Evolutionary conservation across 2,888 invertebrate species (phyloP), one percentile per base, ranked within the genome.

Genomic region (Anorthoa munda): DNA sequence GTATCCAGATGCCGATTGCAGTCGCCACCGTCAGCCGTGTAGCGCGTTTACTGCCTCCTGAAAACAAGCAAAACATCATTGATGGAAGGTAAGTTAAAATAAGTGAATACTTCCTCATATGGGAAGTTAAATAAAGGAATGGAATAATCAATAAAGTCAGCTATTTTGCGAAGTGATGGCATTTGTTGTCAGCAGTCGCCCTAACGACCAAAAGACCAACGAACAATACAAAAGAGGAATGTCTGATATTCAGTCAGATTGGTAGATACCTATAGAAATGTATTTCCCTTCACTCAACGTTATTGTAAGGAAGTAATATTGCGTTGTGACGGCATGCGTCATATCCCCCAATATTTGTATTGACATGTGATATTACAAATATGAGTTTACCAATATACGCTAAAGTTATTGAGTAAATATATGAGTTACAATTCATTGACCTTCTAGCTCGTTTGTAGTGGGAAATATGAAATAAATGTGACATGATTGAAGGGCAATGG

Each of bases 1-100:
- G 90, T 15, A 98, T 86, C 99, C 98, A 99, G 85, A 99, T 98
- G 31, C 97, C 97, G 21, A 97, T 93, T 0, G 98, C 98, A 0
- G 98, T 97, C 0, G 97, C 97, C 58, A 97, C 96, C 0, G 98
- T 98, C 87, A 97, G 96, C 0, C 97, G 94, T 0, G 97, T 97
- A 0, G 98, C 98, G 31, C 97, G 96, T 83, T 97, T 97, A 69
- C 98, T 97, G 46, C 97, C 97, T 65, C 97, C 98, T 97, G 91
- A 18, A 5, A 66, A 83, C 39, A 74, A 68, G 1, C 21, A 45
- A 0, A 15, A 21, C 5, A 4, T 60, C 7, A 7, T 39, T 21
- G 5, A 9, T 39, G 13, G n/a, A n/a, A 21, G 58, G 39, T n/a
- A n/a, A 11, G 17, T 11, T 21, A n/a, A 18, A 51, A 51, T n/a